A percentile compares a stretch with the other conserved stretches of the same genome.
Evolutionary conservation across 2,888 invertebrate genomes (phyloP).

Genomic region (Apotomis capreana): DNA sequence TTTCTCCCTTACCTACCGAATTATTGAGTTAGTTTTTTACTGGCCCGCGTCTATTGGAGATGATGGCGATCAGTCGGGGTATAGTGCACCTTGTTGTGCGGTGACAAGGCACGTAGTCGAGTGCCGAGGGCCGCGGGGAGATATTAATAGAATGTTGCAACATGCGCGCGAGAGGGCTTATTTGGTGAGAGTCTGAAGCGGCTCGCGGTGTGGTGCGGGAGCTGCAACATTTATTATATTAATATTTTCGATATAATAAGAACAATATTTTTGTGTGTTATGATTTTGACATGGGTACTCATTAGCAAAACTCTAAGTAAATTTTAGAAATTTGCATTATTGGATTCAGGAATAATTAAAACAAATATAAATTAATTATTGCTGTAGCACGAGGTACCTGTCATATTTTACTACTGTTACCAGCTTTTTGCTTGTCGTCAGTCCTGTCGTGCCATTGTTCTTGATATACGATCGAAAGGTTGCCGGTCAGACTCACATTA

Average conservation of each 20-base stretch:
- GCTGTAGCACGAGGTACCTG: too few relatives aligned
- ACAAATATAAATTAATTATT: too few relatives aligned
- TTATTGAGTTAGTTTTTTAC: slow-evolving; percentile 7
- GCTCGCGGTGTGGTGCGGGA: slow-evolving; percentile 35
- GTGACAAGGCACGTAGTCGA: not conserved
- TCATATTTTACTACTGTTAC: too few relatives aligned
- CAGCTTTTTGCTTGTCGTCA: too few relatives aligned
- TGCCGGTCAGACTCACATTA: too few relatives aligned
- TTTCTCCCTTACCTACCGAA: not conserved
- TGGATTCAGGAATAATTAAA: too few relatives aligned
- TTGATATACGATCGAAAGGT: too few relatives aligned
- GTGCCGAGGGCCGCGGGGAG: slow-evolving; percentile 8
- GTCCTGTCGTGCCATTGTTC: too few relatives aligned
- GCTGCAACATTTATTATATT: not conserved
- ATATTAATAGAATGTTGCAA: slow-evolving; percentile 54
- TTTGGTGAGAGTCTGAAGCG: slow-evolving; percentile 65
- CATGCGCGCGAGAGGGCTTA: slow-evolving; percentile 71
- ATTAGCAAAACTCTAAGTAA: too few relatives aligned
- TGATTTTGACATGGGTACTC: too few relatives aligned
- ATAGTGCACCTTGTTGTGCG: not conserved
- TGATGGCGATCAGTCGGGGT: not conserved
- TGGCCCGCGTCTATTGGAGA: not conserved
- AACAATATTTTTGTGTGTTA: too few relatives aligned
- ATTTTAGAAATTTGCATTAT: too few relatives aligned
- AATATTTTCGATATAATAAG: not conserved